Conservation (phyloP, 1,140 invertebrate species). For the Diachasmimorpha longicaudata region DNA sequence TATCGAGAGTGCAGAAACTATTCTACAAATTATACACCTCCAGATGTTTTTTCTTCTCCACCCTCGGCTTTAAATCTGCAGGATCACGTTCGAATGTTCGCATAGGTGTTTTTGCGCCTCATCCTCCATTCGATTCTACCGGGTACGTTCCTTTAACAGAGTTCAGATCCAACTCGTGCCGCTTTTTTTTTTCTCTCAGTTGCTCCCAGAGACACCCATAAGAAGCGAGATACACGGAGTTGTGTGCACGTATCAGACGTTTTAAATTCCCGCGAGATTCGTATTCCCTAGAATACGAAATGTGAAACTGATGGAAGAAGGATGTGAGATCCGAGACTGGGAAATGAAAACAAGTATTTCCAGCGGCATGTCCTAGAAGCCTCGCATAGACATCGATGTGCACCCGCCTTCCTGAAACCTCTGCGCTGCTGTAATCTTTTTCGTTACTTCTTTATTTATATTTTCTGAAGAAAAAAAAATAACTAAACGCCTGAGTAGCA, state of each 20-base stretch:
- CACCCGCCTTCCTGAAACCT: not conserved
- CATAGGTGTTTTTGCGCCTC: not conserved
- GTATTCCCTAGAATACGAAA: conserved; percentile 45
- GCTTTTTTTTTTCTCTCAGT: conserved; percentile 5
- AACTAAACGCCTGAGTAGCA: conserved; percentile 19
- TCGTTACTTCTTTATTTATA: not conserved
- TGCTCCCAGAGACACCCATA: conserved; percentile 7
- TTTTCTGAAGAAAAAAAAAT: not conserved
- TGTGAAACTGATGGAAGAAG: conserved; percentile 42
- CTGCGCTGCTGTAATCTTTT: not conserved
- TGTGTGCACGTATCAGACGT: conserved; percentile 22
- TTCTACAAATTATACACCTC: not conserved
- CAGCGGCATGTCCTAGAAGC: conserved; percentile 11
- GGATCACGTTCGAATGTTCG: not conserved
- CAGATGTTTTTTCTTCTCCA: not conserved
- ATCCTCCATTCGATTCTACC: not conserved
- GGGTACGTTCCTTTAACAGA: not conserved
- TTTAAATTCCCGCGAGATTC: conserved; percentile 42
- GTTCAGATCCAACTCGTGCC: not conserved
- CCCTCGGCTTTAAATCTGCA: not conserved
- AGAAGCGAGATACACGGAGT: not conserved
- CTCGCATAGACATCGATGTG: conserved; percentile 12
- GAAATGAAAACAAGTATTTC: conserved; percentile 38
- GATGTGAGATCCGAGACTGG: conserved; percentile 31
- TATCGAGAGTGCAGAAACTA: not conserved